These are phyloP conservation scores for Pachymerium ferrugineum DNA, from an alignment of 2,888 invertebrate genomes.

Conservation along the genomic window DNA sequence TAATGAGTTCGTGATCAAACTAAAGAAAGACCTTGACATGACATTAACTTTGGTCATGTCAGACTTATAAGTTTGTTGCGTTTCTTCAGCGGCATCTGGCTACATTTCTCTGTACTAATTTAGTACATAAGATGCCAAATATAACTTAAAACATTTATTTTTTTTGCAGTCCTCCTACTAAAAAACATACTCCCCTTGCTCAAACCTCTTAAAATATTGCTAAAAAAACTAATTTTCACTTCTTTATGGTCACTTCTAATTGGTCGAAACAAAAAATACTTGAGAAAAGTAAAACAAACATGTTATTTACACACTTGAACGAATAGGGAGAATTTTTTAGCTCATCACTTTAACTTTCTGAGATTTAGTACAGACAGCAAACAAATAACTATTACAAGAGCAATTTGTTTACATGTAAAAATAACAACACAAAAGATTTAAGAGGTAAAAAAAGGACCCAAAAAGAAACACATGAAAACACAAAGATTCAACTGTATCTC, in stretches of 20 bases:
- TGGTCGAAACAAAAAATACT: not conserved
- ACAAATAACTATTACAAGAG: slow-evolving; percentile 20
- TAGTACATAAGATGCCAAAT: slow-evolving; percentile 6
- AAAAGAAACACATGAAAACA: slow-evolving; percentile 20
- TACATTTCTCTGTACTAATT: not conserved
- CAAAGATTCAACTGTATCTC: slow-evolving; percentile 22
- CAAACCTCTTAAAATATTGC: not conserved
- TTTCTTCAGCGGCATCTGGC: not conserved
- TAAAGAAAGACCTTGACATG: not conserved
- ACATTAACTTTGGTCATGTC: too few relatives aligned
- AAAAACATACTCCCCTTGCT: not conserved
- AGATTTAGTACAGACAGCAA: not conserved
- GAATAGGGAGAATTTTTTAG: not conserved
- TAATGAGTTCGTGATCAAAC: slow-evolving; percentile 9
- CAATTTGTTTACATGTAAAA: slow-evolving; percentile 16
- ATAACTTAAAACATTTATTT: not conserved
- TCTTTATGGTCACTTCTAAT: slow-evolving; percentile 18
- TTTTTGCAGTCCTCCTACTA: not conserved
- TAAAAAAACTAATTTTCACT: not conserved
- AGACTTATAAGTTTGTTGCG: too few relatives aligned
- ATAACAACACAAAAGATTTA: slow-evolving; percentile 3
- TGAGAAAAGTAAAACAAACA: not conserved
- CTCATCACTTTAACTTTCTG: not conserved
- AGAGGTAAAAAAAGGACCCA: too few relatives aligned
- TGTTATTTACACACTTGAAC: not conserved